A percentile compares a stretch with the other conserved stretches of the same genome.
Conservation (phyloP, 2,113 vertebrate genomes). For the Bos javanicus region DNA sequence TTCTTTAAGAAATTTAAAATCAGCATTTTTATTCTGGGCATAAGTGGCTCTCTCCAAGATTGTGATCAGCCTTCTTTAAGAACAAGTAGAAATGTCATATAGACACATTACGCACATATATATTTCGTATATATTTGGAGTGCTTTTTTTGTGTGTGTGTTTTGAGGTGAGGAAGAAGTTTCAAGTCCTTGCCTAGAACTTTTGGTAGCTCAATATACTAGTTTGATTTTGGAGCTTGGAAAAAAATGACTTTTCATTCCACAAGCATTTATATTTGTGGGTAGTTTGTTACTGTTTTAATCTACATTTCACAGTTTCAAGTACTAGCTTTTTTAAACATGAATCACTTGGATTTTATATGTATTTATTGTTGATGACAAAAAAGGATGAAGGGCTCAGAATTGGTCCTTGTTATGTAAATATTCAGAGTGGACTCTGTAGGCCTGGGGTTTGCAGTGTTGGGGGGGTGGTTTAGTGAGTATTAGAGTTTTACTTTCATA, state of each 20-base stretch:
- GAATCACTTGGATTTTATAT: neutral
- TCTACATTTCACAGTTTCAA: neutral
- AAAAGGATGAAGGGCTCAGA: neutral
- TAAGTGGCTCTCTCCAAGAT: neutral
- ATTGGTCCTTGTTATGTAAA: neutral
- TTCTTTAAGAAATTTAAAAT: neutral
- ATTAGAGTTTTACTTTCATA: neutral
- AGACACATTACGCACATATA: neutral
- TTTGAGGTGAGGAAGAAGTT: neutral
- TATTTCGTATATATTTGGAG: neutral
- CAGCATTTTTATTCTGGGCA: neutral
- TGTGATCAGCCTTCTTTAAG: neutral
- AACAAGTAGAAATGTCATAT: neutral
- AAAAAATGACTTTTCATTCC: neutral
- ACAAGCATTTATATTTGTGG: neutral
- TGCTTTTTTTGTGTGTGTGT: neutral
- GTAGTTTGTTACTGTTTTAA: neutral
- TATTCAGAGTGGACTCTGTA: neutral
- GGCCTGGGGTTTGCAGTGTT: neutral
- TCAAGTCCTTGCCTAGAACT: neutral
- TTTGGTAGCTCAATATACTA: neutral
- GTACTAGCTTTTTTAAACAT: neutral
- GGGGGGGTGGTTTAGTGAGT: neutral
- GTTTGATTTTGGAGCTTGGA: neutral
- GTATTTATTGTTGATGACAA: neutral